phyloP scores from a whole-genome alignment of 35 echinoderm and acorn worm species.

The Hemicentrotus pulcherrimus region DNA sequence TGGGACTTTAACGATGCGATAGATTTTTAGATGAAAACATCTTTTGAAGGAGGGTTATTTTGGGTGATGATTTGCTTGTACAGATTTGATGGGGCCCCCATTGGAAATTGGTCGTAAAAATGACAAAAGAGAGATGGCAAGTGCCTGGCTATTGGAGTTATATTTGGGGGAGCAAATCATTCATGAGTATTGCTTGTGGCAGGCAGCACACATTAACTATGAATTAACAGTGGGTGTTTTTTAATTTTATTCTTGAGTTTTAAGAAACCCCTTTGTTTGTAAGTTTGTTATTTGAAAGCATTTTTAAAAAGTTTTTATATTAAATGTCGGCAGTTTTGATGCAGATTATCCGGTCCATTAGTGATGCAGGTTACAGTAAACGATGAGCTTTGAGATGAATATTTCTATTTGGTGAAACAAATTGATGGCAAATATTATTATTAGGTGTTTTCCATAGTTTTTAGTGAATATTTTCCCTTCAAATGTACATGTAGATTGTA shows the following conservation, averaged over 20 bases:
- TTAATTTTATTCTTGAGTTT: background rate
- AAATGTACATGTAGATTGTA: too few species aligned
- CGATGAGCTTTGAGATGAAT: too few species aligned
- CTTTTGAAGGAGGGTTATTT: background rate
- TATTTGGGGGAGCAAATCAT: background rate
- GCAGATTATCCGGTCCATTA: background rate
- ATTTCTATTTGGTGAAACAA: too few species aligned
- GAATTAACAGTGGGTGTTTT: background rate
- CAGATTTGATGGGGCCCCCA: background rate
- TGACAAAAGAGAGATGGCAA: background rate
- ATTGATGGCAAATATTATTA: too few species aligned
- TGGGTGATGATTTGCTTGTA: background rate
- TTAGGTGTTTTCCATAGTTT: too few species aligned
- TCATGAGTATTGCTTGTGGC: background rate
- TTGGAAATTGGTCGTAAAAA: background rate
- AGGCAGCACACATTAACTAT: background rate
- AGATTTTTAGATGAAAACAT: slow-evolving; percentile 2
- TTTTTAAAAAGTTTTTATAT: background rate
- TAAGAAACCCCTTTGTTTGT: background rate
- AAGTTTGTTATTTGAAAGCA: background rate
- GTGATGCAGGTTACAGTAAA: background rate
- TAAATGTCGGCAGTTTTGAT: background rate
- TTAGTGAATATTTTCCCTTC: too few species aligned
- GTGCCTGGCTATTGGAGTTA: background rate
- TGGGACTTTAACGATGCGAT: background rate